These are phyloP conservation scores for Caenorhabditis latens DNA, from an alignment of 1,140 invertebrate genomes.

Conservation along the genomic window DNA sequence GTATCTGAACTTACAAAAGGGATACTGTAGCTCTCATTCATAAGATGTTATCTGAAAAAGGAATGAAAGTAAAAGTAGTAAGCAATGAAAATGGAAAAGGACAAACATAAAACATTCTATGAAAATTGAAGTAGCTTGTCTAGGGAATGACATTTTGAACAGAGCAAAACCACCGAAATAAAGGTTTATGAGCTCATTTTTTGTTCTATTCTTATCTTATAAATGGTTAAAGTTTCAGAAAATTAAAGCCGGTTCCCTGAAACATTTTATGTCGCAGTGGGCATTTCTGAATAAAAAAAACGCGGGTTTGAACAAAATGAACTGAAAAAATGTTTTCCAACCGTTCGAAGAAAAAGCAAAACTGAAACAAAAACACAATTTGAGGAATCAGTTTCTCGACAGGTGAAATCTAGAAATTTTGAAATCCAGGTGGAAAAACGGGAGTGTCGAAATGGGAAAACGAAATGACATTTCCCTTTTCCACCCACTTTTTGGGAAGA, in stretches of 20 bases:
- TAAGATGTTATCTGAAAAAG: neutral
- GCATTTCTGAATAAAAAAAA: no score
- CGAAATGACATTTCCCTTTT: conserved; percentile 31
- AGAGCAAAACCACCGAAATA: neutral
- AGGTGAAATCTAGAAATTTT: conserved; percentile 1
- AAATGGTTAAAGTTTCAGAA: no score
- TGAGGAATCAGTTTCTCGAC: neutral
- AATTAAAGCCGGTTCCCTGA: no score
- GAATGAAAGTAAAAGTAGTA: neutral
- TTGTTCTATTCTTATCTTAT: neutral
- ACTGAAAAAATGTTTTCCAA: no score
- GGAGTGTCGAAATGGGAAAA: neutral
- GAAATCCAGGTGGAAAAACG: conserved; percentile 7
- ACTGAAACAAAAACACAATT: neutral
- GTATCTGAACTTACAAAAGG: neutral
- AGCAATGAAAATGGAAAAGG: neutral
- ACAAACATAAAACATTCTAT: conserved; percentile 17
- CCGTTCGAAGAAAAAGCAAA: neutral
- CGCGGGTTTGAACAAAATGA: no score
- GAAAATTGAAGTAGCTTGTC: conserved; percentile 46
- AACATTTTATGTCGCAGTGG: no score
- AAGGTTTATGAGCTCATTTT: neutral
- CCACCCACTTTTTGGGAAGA: neutral
- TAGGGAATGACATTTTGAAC: conserved; percentile 34
- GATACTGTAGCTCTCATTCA: conserved; percentile 51